phyloP scores from a whole-genome alignment of 2,888 invertebrate genomes.

The Cantharis rufa region DNA sequence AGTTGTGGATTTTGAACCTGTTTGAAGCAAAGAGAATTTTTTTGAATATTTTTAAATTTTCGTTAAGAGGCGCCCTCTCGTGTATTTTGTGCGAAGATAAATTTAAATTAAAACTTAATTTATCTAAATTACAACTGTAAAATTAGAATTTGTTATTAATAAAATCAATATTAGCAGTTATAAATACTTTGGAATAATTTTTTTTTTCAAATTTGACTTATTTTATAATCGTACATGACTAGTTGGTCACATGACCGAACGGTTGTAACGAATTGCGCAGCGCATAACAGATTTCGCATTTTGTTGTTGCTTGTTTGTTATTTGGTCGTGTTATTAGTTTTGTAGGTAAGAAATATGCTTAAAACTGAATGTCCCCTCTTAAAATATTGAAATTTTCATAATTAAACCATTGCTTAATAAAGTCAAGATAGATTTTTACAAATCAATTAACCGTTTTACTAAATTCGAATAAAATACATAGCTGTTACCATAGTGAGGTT shows the following conservation, averaged over 20 bases:
- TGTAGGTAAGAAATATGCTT: background rate
- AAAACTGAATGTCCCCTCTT: background rate
- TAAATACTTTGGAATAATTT: background rate
- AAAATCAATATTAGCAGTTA: background rate
- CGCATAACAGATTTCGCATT: background rate
- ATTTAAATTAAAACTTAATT: background rate
- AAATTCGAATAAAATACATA: background rate
- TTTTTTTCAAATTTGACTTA: background rate
- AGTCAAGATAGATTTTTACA: no score
- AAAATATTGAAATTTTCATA: background rate
- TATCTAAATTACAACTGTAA: background rate
- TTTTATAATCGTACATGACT: background rate
- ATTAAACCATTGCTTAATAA: background rate
- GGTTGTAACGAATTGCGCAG: no score
- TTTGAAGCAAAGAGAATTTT: no score
- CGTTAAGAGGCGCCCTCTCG: no score
- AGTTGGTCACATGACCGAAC: background rate
- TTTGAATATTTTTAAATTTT: no score
- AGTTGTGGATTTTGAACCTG: no score
- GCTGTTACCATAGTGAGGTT: background rate
- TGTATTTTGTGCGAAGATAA: background rate
- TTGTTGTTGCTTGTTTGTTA: background rate
- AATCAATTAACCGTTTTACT: background rate
- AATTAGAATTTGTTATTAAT: background rate
- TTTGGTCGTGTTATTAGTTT: background rate